phyloP scores from a whole-genome alignment of 2,797 vertebrate genomes.

The Artibeus jamaicensis region DNA sequence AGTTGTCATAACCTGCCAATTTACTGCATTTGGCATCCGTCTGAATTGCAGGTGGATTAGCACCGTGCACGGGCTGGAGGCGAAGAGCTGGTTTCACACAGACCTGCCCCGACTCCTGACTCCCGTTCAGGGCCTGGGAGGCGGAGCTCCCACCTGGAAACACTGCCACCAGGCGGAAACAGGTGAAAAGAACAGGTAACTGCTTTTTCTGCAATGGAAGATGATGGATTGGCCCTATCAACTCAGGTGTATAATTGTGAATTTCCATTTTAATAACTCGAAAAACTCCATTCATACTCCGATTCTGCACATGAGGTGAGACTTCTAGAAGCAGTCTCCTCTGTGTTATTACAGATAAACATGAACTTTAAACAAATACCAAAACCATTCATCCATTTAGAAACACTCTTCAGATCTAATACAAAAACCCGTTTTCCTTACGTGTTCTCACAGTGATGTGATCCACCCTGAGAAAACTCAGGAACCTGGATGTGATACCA shows the following conservation, averaged over 20 bases:
- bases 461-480: background rate
- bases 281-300: background rate
- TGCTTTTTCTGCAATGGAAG: background rate
- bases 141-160: background rate
- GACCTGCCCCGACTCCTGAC: background rate
- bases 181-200: background rate
- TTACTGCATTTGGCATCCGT: background rate
- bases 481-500: background rate
- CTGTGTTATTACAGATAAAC: background rate
- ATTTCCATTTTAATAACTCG: background rate
- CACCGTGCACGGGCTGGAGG: fast-evolving
- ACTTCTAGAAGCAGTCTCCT: background rate
- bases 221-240: background rate
- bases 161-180: background rate
- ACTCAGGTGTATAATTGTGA: background rate
- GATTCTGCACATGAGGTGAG: too few relatives aligned
- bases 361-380: background rate
- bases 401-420: background rate
- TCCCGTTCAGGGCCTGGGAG: fast-evolving
- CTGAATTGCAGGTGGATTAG: background rate
- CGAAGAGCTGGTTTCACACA: background rate
- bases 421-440: background rate
- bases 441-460: background rate
- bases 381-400: background rate
- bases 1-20: too few relatives aligned